These are phyloP conservation scores for Cydia pomonella DNA, from an alignment of 1,140 invertebrate genomes.

Conservation along the genomic window DNA sequence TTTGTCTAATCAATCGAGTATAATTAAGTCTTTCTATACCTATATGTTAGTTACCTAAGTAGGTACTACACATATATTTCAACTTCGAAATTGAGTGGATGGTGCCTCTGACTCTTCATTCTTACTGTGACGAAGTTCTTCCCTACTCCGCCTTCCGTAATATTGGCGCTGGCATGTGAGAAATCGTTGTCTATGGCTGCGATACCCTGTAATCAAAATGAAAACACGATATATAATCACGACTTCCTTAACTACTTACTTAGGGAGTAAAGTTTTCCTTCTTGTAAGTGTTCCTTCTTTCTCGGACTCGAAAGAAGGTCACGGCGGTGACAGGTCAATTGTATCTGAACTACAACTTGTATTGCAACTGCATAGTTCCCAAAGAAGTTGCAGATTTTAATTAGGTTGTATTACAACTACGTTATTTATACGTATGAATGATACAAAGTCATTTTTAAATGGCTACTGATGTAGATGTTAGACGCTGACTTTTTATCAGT, in stretches of 20 bases:
- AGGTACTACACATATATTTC: slow-evolving; percentile 68
- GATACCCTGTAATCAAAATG: slow-evolving; percentile 61
- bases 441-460: neutral
- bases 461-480: neutral
- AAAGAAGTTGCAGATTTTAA: too few relatives aligned
- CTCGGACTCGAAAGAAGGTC: too few relatives aligned
- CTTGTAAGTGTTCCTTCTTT: too few relatives aligned
- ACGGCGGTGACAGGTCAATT: too few relatives aligned
- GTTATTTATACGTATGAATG: too few relatives aligned
- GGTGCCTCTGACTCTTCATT: slow-evolving; percentile 75
- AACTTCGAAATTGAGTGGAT: slow-evolving; percentile 74
- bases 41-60: neutral
- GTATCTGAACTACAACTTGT: too few relatives aligned
- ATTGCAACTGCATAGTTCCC: too few relatives aligned
- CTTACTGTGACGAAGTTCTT: slow-evolving; percentile 65
- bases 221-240: neutral
- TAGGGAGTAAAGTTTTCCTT: too few relatives aligned
- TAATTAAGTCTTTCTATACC: neutral
- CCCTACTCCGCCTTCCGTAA: slow-evolving; percentile 70
- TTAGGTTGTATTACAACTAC: too few relatives aligned
- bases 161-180: slow-evolving; percentile 72
- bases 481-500: neutral
- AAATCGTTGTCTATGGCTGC: slow-evolving; percentile 74
- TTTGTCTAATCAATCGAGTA: neutral
- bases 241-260: neutral